Evolutionary conservation across 2,797 vertebrate genomes (phyloP).

Genomic region (Cyprinodon diabolis): DNA sequence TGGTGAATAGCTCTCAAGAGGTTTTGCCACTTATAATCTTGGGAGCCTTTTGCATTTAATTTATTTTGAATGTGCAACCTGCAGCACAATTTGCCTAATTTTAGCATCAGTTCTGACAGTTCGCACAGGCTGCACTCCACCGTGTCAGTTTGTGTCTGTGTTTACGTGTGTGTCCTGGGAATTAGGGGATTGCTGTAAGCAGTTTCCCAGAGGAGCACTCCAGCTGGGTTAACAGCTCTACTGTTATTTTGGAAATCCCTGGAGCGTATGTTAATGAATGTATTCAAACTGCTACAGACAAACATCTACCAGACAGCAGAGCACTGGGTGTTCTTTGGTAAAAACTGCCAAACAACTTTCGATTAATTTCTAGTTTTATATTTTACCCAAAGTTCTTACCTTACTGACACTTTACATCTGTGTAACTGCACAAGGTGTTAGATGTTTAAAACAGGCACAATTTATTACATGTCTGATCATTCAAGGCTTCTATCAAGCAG

Average conservation of each 20-base stretch:
- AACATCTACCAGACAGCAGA: not conserved
- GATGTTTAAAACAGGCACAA: not conserved
- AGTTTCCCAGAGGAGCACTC: not conserved
- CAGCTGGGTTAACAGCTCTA: not conserved
- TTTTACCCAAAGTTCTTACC: not conserved
- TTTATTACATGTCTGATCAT: not conserved
- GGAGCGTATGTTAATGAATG: not conserved
- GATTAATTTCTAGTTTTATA: not conserved
- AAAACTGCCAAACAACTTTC: not conserved
- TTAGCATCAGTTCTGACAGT: not conserved
- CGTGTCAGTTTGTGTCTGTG: not conserved
- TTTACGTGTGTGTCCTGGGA: not conserved
- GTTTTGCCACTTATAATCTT: not conserved
- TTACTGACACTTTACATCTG: not conserved
- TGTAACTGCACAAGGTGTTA: not conserved
- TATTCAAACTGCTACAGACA: not conserved
- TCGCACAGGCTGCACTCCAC: too few relatives aligned
- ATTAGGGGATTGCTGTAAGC: not conserved
- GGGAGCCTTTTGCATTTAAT: not conserved
- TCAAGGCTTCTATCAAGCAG: not conserved
- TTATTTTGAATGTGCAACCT: not conserved
- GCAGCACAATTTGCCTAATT: not conserved
- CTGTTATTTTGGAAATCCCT: not conserved
- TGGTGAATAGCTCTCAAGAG: not conserved
- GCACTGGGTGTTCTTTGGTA: not conserved